Evolutionary conservation across 2,797 vertebrate species (phyloP), one percentile per base, ranked within the genome.

Genomic region (Acridotheres tristis): DNA sequence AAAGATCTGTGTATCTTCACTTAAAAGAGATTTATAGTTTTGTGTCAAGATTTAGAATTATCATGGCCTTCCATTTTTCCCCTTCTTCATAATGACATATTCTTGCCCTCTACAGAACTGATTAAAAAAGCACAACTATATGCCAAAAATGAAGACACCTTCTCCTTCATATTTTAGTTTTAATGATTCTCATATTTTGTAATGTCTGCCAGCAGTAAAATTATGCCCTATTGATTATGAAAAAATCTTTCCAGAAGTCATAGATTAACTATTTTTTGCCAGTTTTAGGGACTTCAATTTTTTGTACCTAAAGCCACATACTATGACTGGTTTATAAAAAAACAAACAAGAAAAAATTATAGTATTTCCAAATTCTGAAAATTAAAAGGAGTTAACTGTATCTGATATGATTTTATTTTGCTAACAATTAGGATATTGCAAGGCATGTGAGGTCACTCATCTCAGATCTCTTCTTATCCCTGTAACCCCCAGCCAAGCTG

Each of bases 11-110:
- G 89, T 92, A 92, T 81, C 89, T 86, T 96, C 88, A 96, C 86
- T 95, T 96, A 84, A 97, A 97, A 96, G 85, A 94, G 87, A 89
- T 86, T 88, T 92, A 95, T 63, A 89, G 65, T 95, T 95, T 96
- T 93, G 66, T 93, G 90, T 94, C 77, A 97, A 83, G 75, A 69
- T 96, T 93, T 92, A 80, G 91, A 92, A 95, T 93, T 75, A 67
- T 61, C 42, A 16, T 65, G 32, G 69, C 54, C 85, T 96, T 94
- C 62, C 74, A 83, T 89, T 93, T 82, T n/a, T 12, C 15, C 13
- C 18, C 30, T 91, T 90, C 45, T 85, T 94, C 93, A 43, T 87
- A 14, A 4, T 94, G 82, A 80, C 25, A 55, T 88, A 72, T 82
- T 81, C 34, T 85, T 92, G 55, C 57, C 80, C 9, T 3, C 84